These are phyloP conservation scores for Nasonovia ribisnigri DNA, from an alignment of 2,888 invertebrate species.

Conservation along the genomic window DNA sequence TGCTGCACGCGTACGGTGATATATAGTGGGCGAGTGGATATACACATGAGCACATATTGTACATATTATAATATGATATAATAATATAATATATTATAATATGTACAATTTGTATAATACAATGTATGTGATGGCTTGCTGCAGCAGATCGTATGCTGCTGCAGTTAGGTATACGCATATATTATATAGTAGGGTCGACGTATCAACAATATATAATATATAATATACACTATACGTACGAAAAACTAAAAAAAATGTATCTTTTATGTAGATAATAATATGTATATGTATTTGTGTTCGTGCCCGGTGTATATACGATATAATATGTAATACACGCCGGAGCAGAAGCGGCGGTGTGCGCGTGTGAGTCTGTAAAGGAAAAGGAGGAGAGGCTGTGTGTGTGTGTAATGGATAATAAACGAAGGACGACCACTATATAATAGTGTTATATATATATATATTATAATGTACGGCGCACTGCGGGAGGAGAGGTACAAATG, in stretches of 20 bases:
- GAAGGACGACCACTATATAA: constrained; percentile 38
- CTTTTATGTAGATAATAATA: background rate
- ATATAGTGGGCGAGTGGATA: background rate
- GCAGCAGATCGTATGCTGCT: background rate
- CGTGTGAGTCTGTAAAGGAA: background rate
- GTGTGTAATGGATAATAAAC: constrained; percentile 20
- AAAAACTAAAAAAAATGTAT: background rate
- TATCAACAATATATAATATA: background rate
- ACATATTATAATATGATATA: background rate
- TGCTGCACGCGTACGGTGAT: background rate
- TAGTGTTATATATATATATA: constrained; percentile 22
- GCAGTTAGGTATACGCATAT: background rate
- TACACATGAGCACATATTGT: background rate
- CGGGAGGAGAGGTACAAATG: background rate
- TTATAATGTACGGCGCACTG: background rate
- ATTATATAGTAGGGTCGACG: background rate
- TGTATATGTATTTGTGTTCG: background rate
- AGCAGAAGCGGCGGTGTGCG: background rate
- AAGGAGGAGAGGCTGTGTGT: background rate
- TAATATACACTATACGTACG: background rate
- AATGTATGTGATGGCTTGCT: background rate
- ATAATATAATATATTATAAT: constrained; percentile 3
- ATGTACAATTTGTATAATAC: background rate
- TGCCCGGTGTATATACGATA: background rate
- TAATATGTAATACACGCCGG: background rate